Evolutionary conservation across 2,113 vertebrate species (phyloP).

Genomic region (Tyto alba): DNA sequence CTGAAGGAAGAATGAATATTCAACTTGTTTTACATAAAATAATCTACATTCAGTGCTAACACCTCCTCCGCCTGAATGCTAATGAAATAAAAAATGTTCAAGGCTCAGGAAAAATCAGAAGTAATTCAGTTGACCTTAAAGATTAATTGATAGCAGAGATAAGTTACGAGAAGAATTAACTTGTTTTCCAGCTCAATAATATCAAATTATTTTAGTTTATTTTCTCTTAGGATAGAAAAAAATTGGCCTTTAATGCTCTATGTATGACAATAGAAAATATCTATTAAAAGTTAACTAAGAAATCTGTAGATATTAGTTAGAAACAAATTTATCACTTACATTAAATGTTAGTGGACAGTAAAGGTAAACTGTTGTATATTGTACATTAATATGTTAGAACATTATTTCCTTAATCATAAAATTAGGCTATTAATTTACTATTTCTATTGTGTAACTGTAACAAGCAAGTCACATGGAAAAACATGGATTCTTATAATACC

Average conservation of each 20-base stretch:
- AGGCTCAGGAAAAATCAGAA: background rate
- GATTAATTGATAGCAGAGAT: background rate
- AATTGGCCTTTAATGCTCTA: background rate
- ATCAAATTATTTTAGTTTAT: background rate
- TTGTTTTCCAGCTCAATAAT: background rate
- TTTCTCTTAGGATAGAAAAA: background rate
- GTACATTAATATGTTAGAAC: background rate
- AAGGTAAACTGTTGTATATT: background rate
- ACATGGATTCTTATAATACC: background rate
- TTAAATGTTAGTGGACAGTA: background rate
- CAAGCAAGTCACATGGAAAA: background rate
- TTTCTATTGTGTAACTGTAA: background rate
- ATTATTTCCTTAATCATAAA: background rate
- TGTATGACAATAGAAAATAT: background rate
- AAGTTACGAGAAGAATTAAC: background rate
- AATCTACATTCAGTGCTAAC: background rate
- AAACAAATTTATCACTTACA: background rate
- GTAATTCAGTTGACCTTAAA: background rate
- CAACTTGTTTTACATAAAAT: background rate
- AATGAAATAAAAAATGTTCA: background rate
- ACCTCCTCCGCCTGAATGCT: fast-evolving
- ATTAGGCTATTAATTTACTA: background rate
- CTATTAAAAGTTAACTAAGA: background rate
- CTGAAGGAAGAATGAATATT: background rate
- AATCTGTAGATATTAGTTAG: background rate